Evolutionary conservation across 2,113 vertebrate species (phyloP).

Genomic region (Podarcis cretensis): DNA sequence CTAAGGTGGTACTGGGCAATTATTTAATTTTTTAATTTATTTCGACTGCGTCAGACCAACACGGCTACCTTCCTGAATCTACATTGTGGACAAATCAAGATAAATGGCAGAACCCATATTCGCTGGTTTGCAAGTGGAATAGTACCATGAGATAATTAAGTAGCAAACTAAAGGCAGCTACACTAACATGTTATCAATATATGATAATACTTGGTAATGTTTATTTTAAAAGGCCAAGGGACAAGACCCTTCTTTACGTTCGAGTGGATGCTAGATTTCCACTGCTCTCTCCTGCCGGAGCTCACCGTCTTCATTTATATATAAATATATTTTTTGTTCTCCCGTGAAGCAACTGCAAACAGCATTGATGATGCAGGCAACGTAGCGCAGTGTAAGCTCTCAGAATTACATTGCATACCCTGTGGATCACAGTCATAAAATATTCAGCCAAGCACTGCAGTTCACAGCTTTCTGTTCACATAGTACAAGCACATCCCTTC

Average conservation of each 20-base stretch:
- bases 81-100: background rate
- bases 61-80: too few species aligned
- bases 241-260: slow-evolving; percentile 31
- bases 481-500: slow-evolving; percentile 48
- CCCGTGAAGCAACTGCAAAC: slow-evolving; percentile 45
- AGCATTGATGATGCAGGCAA: slow-evolving; percentile 48
- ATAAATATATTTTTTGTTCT: background rate
- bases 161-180: slow-evolving; percentile 33
- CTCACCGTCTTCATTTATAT: slow-evolving; percentile 40
- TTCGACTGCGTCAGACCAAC: too few species aligned
- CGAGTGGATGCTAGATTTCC: slow-evolving; percentile 38
- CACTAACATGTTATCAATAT: slow-evolving; percentile 50
- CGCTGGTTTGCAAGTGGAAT: background rate
- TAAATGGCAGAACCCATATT: slow-evolving; percentile 25
- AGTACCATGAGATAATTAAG: background rate
- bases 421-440: slow-evolving; percentile 74
- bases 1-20: too few species aligned
- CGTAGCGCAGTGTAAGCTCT: slow-evolving; percentile 46
- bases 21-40: too few species aligned
- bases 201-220: slow-evolving; percentile 20
- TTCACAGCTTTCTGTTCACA: slow-evolving; percentile 65
- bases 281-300: slow-evolving; percentile 33
- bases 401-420: slow-evolving; percentile 69
- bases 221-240: slow-evolving; percentile 21
- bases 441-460: slow-evolving; percentile 76